These are phyloP conservation scores for Chaunax sp. DNA, from an alignment of 2,797 vertebrate genomes.

Conservation along the genomic window DNA sequence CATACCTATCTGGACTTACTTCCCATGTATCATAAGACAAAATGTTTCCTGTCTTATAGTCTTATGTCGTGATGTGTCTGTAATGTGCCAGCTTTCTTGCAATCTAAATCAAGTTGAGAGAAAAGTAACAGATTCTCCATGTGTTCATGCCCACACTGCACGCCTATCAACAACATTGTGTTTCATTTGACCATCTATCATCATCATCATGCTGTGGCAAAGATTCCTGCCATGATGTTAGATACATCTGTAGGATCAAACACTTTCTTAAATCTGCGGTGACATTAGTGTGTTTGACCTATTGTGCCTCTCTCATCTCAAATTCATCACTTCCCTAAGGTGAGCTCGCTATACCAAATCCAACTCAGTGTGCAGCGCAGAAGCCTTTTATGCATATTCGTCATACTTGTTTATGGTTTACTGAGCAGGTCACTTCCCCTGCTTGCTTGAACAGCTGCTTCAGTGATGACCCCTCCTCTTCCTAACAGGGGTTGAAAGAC, in stretches of 20 bases:
- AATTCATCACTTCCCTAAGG: slow-evolving; percentile 69
- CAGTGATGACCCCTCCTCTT: slow-evolving; percentile 66
- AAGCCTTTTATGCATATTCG: slow-evolving; percentile 81
- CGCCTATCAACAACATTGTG: slow-evolving; percentile 37
- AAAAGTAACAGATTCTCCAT: slow-evolving; percentile 38
- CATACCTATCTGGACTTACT: slow-evolving; percentile 33
- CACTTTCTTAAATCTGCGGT: slow-evolving; percentile 57
- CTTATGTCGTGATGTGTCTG: slow-evolving; percentile 22
- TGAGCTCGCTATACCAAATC: slow-evolving; percentile 59
- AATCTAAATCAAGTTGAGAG: slow-evolving; percentile 56
- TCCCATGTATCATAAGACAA: slow-evolving; percentile 38
- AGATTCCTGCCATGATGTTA: slow-evolving; percentile 45
- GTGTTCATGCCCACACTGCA: slow-evolving; percentile 1
- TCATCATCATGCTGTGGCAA: slow-evolving; percentile 49
- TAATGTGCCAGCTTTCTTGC: slow-evolving; percentile 36
- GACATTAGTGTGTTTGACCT: slow-evolving; percentile 63
- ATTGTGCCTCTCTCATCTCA: slow-evolving; percentile 62
- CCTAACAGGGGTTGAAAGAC: slow-evolving; percentile 78
- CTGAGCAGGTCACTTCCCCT: slow-evolving; percentile 85
- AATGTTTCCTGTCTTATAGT: slow-evolving; percentile 39
- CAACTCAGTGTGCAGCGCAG: slow-evolving; percentile 46
- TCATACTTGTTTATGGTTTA: slow-evolving; percentile 85
- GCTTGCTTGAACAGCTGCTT: slow-evolving; percentile 86
- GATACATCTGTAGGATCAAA: slow-evolving; percentile 62
- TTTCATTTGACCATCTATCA: slow-evolving; percentile 63